A percentile compares a stretch with the other conserved stretches of the same genome.
Evolutionary conservation across 2,797 vertebrate species (phyloP).

Genomic region (Clarias laeviceps): DNA sequence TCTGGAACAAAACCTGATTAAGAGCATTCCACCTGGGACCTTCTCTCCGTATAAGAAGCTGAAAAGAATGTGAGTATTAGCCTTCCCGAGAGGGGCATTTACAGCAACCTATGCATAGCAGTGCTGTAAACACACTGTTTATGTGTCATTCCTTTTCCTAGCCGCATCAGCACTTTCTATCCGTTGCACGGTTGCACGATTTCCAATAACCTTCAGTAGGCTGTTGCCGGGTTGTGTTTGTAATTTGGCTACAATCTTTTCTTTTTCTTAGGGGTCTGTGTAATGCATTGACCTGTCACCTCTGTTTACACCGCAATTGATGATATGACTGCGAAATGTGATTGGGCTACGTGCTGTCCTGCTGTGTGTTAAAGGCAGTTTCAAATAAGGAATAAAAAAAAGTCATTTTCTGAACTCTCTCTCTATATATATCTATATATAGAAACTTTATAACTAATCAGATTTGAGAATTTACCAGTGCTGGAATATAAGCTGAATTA

Average conservation of each 20-base stretch:
- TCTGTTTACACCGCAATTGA: neutral
- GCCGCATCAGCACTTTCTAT: neutral
- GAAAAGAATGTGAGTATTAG: conserved; percentile 91
- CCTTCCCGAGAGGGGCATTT: conserved; percentile 28
- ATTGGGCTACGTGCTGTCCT: neutral
- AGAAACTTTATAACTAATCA: too few species aligned
- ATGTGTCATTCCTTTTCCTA: conserved; percentile 11
- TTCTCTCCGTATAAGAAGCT: conserved; percentile 96
- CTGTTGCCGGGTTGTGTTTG: conserved; percentile 3
- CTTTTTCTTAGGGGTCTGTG: neutral
- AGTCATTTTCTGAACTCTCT: too few species aligned
- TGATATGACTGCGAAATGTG: neutral
- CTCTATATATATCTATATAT: too few species aligned
- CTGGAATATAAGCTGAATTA: neutral
- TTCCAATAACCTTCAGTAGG: conserved; percentile 29
- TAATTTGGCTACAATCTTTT: conserved; percentile 20
- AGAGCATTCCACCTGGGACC: conserved; percentile 87
- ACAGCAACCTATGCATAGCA: conserved; percentile 3
- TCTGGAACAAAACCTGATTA: conserved; percentile 97
- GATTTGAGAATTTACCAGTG: neutral
- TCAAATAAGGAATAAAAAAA: too few species aligned
- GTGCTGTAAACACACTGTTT: conserved; percentile 22
- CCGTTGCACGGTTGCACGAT: neutral
- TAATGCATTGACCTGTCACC: neutral
- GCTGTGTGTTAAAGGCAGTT: neutral